Percentiles rank a stretch among this genome's conserved stretches.
phyloP scores from a whole-genome alignment of 2,113 vertebrate species.

The Semicossyphus pulcher region DNA sequence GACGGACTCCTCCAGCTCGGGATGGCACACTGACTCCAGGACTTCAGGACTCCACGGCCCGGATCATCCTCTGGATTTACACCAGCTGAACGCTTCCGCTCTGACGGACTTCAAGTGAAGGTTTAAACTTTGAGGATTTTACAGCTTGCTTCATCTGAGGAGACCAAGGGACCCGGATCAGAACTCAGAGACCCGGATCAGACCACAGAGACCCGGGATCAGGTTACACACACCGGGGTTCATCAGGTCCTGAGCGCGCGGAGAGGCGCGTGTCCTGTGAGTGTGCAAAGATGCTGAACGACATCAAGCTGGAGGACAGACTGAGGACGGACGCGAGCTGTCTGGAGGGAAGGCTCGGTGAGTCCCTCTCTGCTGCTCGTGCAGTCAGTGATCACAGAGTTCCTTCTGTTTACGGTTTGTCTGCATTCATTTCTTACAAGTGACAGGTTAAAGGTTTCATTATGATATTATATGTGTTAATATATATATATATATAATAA shows the following conservation, averaged over 20 bases:
- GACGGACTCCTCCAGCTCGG: neutral
- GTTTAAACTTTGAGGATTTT: neutral
- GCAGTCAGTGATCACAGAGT: no score
- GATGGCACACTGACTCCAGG: conserved; percentile 22
- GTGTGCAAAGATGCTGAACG: conserved; percentile 87
- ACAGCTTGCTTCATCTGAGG: neutral
- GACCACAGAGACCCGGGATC: neutral
- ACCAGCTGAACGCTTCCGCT: neutral
- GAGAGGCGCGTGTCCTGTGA: conserved; percentile 78
- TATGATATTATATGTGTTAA: no score
- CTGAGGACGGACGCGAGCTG: conserved; percentile 84
- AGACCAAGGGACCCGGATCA: neutral
- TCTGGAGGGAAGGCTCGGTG: conserved; percentile 86
- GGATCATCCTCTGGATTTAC: conserved; percentile 15
- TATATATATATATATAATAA: no score
- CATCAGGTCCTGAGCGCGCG: conserved; percentile 78
- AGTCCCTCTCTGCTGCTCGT: conserved; percentile 71
- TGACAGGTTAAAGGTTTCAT: no score
- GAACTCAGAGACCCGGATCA: conserved; percentile 18
- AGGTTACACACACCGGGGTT: no score
- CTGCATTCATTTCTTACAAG: no score
- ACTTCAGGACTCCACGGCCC: neutral
- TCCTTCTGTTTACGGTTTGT: no score
- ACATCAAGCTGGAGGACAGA: conserved; percentile 66
- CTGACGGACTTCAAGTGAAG: neutral